Evolutionary conservation across 2,797 vertebrate genomes (phyloP), one percentile per base, ranked within the genome.

Genomic region (Arnoldichthys spilopterus): DNA sequence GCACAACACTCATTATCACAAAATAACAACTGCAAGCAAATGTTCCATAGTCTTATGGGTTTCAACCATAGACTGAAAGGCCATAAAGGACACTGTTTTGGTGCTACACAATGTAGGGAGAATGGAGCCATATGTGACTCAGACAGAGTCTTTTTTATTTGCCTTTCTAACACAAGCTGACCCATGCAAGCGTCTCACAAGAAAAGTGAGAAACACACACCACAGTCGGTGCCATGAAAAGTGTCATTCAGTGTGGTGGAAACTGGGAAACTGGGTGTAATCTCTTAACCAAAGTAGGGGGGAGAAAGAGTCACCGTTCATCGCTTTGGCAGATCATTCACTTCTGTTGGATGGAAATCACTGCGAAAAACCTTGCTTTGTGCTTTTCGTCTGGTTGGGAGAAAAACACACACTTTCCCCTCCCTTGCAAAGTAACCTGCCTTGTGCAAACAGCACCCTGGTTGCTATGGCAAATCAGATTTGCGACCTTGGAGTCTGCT

Each of bases 401-500:
- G 67, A 66, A 72, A 72, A 82, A 1, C 70, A 62, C 72, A 71
- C 30, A 59, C 72, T 71, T 47, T 74, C 77, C 85, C 20, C 66
- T 87, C 84, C 71, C 51, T 83, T 72, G 91, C 90, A 91, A 73
- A 89, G 82, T 92, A 91, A 93, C 89, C 84, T 74, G 69, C 79
- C 87, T 89, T 91, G 85, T 72, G 78, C 85, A 94, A 92, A 93
- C 89, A 93, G 77, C 74, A 73, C 69, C 45, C 56, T 69, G 73
- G 91, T 91, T 88, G 88, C 90, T 80, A 90, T 89, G 87, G 85
- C 34, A 12, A 88, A 74, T 0, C 49, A 70, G 82, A 81, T 79
- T 82, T 83, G 69, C 78, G 82, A 87, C 86, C 84, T 76, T 85
- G 69, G 8, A 69, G 34, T 63, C 61, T 9, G 13, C 11, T 64